Base-by-base conservation (phyloP, 2,113 vertebrate species). In the Percopsis transmontana region DNA sequence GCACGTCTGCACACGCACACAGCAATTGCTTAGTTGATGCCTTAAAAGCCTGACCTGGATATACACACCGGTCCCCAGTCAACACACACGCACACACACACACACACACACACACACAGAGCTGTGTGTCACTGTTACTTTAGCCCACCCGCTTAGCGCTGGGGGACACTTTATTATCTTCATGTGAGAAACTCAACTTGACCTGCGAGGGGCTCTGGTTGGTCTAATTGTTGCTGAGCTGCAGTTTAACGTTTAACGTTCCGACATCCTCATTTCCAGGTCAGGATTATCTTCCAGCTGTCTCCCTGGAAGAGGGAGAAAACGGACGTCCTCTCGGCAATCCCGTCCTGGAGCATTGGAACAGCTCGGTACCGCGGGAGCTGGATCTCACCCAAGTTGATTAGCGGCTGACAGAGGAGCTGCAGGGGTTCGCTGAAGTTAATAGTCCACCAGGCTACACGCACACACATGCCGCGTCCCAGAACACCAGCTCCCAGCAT, bases 401-500 rank as follows among this genome's bases (percentile, higher is more conserved):
- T 83, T 69, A 72, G 70, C 60, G 62, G 58, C 62, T 66, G 60
- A 70, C 51, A 61, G 33, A 56, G 65, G 53, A 19, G 77, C 67
- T 57, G 27, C 54, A 47, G 51, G 57, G 65, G 59, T 58, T 70
- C 73, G 44, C 65, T 57, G 61, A 54, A 65, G 79, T 82, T 80
- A 77, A 73, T 73, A 66, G 84, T 76, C 78, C 79, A 75, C 74
- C 70, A 79, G 76, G 50, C 59, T 39, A 48, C 8, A 33, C 27
- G 27, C 27, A 33, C 27, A 33, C 27, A 33, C 45, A n/a, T 19
- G 50, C 60, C 62, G 39, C 55, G 4, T 16, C 55, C 44, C 61
- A 74, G 60, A 74, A 80, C 74, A 68, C 70, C 70, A 74, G 63
- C 66, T 83, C 80, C 80, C 80, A 76, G 80, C 69, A 73, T 70